Percentiles rank a stretch among this genome's conserved stretches.
These are phyloP conservation scores for Holothuria scabra DNA, from an alignment of 53 echinoderm and acorn worm genomes.

Conservation along the genomic window DNA sequence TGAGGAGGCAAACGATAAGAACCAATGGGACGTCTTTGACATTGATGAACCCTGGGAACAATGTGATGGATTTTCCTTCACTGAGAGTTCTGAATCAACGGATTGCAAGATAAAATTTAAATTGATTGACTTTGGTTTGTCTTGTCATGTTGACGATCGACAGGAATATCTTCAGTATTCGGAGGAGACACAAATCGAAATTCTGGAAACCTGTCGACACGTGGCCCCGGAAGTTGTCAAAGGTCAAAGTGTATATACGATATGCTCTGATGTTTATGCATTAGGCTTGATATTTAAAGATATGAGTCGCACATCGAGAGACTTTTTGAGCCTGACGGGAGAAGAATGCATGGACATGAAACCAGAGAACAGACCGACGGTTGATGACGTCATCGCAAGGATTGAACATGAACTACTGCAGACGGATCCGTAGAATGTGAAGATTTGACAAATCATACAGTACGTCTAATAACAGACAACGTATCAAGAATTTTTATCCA, in stretches of 20 bases:
- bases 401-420: too few species aligned
- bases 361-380: not conserved
- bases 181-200: not conserved
- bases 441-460: too few species aligned
- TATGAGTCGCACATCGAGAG: not conserved
- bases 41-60: constrained; percentile 13
- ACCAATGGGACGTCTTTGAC: constrained; percentile 3
- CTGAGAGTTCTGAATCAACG: not conserved
- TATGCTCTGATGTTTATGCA: constrained; percentile 8
- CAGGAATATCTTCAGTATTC: not conserved
- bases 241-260: constrained; percentile 5
- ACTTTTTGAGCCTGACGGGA: not conserved
- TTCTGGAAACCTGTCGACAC: not conserved
- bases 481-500: too few species aligned
- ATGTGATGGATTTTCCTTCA: not conserved
- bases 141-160: not conserved
- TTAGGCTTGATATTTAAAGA: not conserved
- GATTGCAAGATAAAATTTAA: not conserved
- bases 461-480: too few species aligned
- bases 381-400: constrained; percentile 5
- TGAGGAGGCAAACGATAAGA: not conserved
- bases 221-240: constrained; percentile 32
- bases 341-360: constrained; percentile 5
- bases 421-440: too few species aligned
- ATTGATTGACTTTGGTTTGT: constrained; percentile 28